Percentiles rank a stretch among this genome's conserved stretches.
These are phyloP conservation scores for Tipula vernalis DNA, from an alignment of 2,888 invertebrate species.

Conservation along the genomic window DNA sequence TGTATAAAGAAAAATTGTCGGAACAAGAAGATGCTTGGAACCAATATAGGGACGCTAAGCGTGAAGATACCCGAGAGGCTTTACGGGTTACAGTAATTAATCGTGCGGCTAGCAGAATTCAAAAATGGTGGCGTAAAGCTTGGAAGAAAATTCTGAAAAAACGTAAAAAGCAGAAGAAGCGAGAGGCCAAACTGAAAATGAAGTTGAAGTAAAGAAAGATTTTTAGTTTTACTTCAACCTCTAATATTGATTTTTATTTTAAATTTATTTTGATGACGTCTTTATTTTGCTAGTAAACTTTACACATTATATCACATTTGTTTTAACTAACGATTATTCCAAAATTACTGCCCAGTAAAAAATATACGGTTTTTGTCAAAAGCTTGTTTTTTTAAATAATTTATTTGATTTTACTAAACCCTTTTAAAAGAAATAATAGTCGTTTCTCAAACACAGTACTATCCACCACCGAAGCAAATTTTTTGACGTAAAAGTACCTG, in stretches of 20 bases:
- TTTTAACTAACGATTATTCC: neutral
- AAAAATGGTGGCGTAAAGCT: neutral
- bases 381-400: too few relatives aligned
- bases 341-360: neutral
- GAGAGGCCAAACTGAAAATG: neutral
- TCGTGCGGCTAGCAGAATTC: neutral
- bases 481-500: too few relatives aligned
- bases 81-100: neutral
- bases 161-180: neutral
- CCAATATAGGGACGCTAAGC: neutral
- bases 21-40: neutral
- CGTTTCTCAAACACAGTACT: too few relatives aligned
- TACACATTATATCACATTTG: neutral
- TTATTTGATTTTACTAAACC: too few relatives aligned
- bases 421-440: too few relatives aligned
- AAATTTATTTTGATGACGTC: neutral
- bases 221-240: neutral
- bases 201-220: neutral
- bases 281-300: neutral
- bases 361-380: too few relatives aligned
- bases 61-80: neutral
- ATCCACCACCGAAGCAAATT: too few relatives aligned
- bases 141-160: neutral
- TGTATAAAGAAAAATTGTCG: neutral
- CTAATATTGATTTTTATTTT: neutral